phyloP scores from a whole-genome alignment of 2,888 invertebrate species.

The Calameuta idolon region DNA sequence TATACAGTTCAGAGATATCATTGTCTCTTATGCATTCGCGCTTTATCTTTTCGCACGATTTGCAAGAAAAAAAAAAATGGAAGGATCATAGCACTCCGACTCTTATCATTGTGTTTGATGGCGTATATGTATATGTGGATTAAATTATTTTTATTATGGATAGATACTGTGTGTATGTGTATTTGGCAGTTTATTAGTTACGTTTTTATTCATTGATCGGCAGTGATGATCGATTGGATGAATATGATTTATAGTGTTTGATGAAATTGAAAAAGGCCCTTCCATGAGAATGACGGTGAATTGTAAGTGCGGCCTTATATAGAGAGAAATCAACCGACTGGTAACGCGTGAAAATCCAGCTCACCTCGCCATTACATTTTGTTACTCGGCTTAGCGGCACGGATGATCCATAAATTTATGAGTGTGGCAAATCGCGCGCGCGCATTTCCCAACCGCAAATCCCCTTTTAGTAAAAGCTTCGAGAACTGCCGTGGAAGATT shows the following conservation, averaged over 20 bases:
- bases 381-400: conserved; percentile 22
- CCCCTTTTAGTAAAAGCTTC: neutral
- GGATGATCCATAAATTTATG: conserved; percentile 44
- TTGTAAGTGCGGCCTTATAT: conserved; percentile 26
- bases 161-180: too few relatives aligned
- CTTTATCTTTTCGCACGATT: conserved; percentile 55
- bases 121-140: too few relatives aligned
- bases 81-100: too few relatives aligned
- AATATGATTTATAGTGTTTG: neutral
- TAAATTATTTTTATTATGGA: too few relatives aligned
- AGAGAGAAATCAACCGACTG: conserved; percentile 33
- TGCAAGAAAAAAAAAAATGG: conserved; percentile 30
- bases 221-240: neutral
- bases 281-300: conserved; percentile 6
- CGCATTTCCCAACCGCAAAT: conserved; percentile 21
- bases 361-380: conserved; percentile 32
- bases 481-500: neutral
- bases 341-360: conserved; percentile 21
- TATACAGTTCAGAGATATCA: too few relatives aligned
- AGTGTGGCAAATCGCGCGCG: conserved; percentile 39
- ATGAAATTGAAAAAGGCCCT: conserved; percentile 8
- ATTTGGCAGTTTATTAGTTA: too few relatives aligned
- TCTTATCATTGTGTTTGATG: too few relatives aligned
- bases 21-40: neutral
- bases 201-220: too few relatives aligned